These are phyloP conservation scores for Drosophila longiperda DNA, from an alignment of 2,888 invertebrate species.

Conservation along the genomic window DNA sequence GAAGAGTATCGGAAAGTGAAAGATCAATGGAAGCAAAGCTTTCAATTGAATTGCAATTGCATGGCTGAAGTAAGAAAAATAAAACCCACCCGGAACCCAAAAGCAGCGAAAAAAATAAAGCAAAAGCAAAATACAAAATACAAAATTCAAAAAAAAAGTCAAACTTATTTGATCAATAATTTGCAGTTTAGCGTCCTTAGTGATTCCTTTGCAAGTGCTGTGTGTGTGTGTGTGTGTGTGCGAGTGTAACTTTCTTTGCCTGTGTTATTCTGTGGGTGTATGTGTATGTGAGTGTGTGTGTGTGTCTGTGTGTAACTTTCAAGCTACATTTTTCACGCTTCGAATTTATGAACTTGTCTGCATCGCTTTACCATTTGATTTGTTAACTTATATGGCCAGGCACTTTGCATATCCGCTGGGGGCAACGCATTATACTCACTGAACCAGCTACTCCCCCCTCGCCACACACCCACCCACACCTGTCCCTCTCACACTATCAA, in stretches of 20 bases:
- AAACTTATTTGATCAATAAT: conserved; percentile 81
- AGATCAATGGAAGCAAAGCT: conserved; percentile 24
- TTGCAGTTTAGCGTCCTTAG: conserved; percentile 66
- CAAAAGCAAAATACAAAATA: conserved; percentile 12
- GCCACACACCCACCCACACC: background rate
- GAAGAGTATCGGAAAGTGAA: conserved; percentile 6
- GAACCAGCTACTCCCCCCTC: background rate
- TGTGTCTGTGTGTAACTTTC: conserved; percentile 36
- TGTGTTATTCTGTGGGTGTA: conserved; percentile 21
- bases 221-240: conserved; percentile 20
- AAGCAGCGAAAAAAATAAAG: conserved; percentile 8
- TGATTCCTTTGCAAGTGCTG: conserved; percentile 43
- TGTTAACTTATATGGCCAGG: conserved; percentile 59
- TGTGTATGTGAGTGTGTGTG: conserved; percentile 8
- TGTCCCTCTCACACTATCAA: conserved; percentile 2
- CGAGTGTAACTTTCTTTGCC: conserved; percentile 2
- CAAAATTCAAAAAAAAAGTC: conserved; percentile 30
- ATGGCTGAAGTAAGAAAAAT: conserved; percentile 19
- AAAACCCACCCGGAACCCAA: conserved; percentile 8
- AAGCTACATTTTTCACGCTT: conserved; percentile 72
- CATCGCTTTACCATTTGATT: conserved; percentile 66
- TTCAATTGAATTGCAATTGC: conserved; percentile 24
- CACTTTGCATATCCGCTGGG: conserved; percentile 52
- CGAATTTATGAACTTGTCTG: conserved; percentile 63
- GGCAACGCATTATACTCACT: conserved; percentile 49